These are phyloP conservation scores for Xiphophorus maculatus DNA, from an alignment of 2,113 vertebrate species.

Conservation along the genomic window DNA sequence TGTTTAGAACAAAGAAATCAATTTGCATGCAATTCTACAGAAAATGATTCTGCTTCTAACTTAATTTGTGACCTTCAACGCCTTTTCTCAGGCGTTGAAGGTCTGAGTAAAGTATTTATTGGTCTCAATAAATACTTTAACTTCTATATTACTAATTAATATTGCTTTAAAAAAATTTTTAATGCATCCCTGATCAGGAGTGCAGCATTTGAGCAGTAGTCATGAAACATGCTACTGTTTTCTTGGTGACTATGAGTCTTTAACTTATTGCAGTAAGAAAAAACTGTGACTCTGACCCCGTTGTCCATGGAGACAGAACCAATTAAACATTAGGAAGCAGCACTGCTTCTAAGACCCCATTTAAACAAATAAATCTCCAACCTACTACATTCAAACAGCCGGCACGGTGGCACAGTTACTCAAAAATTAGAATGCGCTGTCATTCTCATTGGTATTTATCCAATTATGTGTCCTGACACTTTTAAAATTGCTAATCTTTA, in stretches of 20 bases:
- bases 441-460: background rate
- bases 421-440: conserved; percentile 30
- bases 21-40: background rate
- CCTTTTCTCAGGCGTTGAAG: background rate
- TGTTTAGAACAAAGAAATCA: background rate
- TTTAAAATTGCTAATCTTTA: conserved; percentile 10
- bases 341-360: conserved; percentile 20
- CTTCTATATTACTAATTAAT: background rate
- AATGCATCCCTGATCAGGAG: background rate
- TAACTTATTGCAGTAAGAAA: background rate
- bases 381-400: conserved; percentile 4
- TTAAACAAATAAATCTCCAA: conserved; percentile 25
- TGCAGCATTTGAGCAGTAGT: background rate
- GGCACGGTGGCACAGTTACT: background rate
- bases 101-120: background rate
- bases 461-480: conserved; percentile 39
- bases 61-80: background rate
- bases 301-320: conserved; percentile 7
- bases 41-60: background rate
- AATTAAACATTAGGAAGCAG: conserved; percentile 24
- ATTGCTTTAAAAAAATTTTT: too few species aligned
- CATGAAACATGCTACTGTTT: background rate
- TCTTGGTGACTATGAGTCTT: background rate
- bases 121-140: background rate
- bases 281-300: background rate